Base-by-base conservation (phyloP, 2,113 vertebrate genomes). In the Aldabrachelys gigantea region DNA sequence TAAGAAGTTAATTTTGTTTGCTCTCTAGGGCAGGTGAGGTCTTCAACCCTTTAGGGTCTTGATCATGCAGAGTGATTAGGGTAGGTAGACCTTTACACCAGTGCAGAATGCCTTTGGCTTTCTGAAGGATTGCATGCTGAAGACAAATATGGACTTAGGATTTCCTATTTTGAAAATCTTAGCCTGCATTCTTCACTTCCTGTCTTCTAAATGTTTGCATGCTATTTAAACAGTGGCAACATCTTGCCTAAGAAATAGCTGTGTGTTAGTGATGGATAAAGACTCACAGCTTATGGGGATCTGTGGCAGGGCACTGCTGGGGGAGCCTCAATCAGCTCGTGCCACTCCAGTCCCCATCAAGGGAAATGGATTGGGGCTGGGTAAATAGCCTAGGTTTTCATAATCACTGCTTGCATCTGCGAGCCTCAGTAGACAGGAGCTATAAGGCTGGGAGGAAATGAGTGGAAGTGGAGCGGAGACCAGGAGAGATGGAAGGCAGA, bases 1-100 rank as follows among this genome's bases (percentile, higher is more conserved):
- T 98, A 95, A 96, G 96, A 88, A 53, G 12, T 85, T 89, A 91
- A 69, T n/a, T 85, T 0, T 53, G 79, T n/a, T 82, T 49, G 76
- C 76, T 65, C 21, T 79, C 21, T 56, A 10, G 13, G 83, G 80
- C 22, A 79, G 44, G 57, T 85, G 87, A 89, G n/a, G 65, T 92
- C 41, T 69, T 17, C 0, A 0, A 1, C 27, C 53, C 8, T 82
- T 56, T 53, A 52, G 65, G 47, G 62, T 49, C 13, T 47, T 78
- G 85, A 80, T 69, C 8, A 22, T 84, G 29, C 29, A 83, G 31
- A 83, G 35, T 62, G 47, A 82, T 56, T 82, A 80, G 82, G 82
- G 10, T 7, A 59, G 57, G 57, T 10, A 35, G 79, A 59, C 29
- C 31, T 44, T 87, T 35, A 1, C 59, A 91, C 35, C 59, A 75